Evolutionary conservation across 2,113 vertebrate species (phyloP).

Genomic region (Podarcis cretensis): DNA sequence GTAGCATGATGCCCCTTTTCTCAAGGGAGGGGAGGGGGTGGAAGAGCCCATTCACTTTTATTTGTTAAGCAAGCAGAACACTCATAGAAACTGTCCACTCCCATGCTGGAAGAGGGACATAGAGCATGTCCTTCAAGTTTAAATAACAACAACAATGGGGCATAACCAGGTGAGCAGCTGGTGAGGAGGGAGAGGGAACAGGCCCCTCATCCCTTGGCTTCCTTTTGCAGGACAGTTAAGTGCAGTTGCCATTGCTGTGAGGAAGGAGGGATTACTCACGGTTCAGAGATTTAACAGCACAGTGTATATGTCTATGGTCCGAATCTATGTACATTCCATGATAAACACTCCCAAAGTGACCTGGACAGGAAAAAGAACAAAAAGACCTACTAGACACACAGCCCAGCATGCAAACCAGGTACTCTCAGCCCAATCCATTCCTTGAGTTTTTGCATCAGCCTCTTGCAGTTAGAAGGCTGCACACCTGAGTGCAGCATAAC

Average conservation of each 20-base stretch:
- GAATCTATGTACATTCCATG: constrained; percentile 89
- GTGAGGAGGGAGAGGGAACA: neutral
- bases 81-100: neutral
- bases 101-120: neutral
- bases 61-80: no score
- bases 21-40: neutral
- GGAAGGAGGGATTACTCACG: constrained; percentile 72
- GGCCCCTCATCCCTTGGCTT: neutral
- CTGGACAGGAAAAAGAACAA: constrained; percentile 67
- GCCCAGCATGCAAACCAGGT: neutral
- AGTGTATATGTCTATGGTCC: constrained; percentile 83
- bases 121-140: neutral
- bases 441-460: neutral
- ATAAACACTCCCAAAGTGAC: constrained; percentile 96
- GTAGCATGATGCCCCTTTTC: neutral
- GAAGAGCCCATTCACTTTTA: neutral
- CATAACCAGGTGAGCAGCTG: neutral
- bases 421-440: neutral
- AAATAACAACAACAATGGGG: neutral
- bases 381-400: neutral
- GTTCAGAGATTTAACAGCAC: constrained; percentile 93
- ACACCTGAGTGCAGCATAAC: neutral
- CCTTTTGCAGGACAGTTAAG: neutral
- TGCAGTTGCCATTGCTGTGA: neutral
- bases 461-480: neutral